These are phyloP conservation scores for Crocidura indochinensis DNA, from an alignment of 2,797 vertebrate species.

Conservation along the genomic window DNA sequence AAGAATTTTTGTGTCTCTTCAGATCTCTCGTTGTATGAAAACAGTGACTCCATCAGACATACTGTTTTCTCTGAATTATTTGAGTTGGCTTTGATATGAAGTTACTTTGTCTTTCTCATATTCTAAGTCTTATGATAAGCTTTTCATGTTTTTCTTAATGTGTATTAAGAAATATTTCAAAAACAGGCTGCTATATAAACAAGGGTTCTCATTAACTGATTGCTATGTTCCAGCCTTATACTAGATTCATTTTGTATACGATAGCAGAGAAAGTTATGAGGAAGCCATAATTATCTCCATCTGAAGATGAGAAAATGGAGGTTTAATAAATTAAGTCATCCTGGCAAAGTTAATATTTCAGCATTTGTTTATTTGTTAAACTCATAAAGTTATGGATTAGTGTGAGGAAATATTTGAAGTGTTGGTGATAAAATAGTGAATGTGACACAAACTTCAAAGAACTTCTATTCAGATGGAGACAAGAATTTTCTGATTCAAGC, in stretches of 20 bases:
- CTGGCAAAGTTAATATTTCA: not conserved
- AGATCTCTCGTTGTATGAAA: not conserved
- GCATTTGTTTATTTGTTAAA: conserved; percentile 21
- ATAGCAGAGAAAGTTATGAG: not conserved
- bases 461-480: not conserved
- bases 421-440: not conserved
- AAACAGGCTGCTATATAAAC: conserved; percentile 1
- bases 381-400: conserved; percentile 5
- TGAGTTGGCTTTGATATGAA: conserved; percentile 39
- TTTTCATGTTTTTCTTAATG: conserved; percentile 24
- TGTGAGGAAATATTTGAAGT: not conserved
- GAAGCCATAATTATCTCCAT: not conserved
- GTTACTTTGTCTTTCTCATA: conserved; percentile 14
- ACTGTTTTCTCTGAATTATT: conserved; percentile 6
- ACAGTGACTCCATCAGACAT: not conserved
- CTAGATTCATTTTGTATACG: not conserved
- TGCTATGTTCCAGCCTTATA: not conserved
- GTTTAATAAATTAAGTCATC: not conserved
- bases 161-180: conserved; percentile 38
- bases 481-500: not conserved
- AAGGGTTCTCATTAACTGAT: not conserved
- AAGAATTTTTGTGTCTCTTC: not conserved
- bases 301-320: not conserved
- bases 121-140: not conserved
- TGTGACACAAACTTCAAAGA: not conserved